Base-by-base conservation (phyloP, 2,797 vertebrate species). In the Carduelis carduelis region DNA sequence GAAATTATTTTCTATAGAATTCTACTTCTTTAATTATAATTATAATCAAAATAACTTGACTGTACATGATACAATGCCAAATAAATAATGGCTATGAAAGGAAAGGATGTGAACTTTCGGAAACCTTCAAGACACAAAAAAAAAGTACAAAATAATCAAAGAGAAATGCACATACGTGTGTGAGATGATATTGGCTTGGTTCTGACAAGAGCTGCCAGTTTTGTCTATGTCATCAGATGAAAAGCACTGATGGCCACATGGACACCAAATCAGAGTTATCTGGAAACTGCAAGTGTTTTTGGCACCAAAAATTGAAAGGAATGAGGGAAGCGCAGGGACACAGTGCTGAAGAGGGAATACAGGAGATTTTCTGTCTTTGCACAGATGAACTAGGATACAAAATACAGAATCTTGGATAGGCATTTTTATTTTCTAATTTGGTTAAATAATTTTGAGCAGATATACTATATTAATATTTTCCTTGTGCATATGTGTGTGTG, bases 201-300 rank as follows among this genome's bases (percentile, higher is more conserved):
- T 91, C 53, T 94, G 83, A 65, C 47, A 83, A 90, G 61, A 95
- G 68, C 84, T 97, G 95, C 87, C 87, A 95, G 84, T 75, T 95
- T 91, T 94, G 79, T 95, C 89, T 95, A 0, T 93, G 94, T 94
- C 85, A 93, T 93, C 83, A 90, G 83, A 91, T 47, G 88, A 90
- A 95, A 94, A 91, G 74, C 85, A 63, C 72, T 86, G 90, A 90
- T 86, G 94, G 88, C 88, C 94, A 94, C 91, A 82, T 90, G 91
- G 85, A 69, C 89, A 88, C 69, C 76, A 85, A 78, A 76, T 78
- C 64, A 50, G 82, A 91, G 32, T 90, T 95, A 91, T 90, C 81
- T 93, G 77, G 79, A 92, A 95, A 82, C 41, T 56, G 46, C 69
- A 55, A 86, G 57, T 72, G 83, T 30, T 94, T 91, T 95, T 95